Percentiles rank a stretch among this genome's conserved stretches.
These are phyloP conservation scores for Macaria notata DNA, from an alignment of 2,888 invertebrate genomes.

Conservation along the genomic window DNA sequence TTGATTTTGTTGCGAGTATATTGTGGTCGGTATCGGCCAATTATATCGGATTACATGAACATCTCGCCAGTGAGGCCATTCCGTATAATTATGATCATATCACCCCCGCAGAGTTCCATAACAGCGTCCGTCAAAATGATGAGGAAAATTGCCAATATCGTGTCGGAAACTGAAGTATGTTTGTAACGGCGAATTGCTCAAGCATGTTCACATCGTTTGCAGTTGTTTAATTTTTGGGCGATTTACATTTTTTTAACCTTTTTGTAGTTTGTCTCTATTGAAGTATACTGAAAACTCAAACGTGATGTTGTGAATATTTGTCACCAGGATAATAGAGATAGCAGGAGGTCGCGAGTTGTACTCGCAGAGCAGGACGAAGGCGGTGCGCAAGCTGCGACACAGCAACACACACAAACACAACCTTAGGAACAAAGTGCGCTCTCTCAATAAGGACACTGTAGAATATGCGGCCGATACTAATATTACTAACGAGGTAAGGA, in stretches of 20 bases:
- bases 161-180: neutral
- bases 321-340: constrained; percentile 81
- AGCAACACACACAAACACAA: constrained; percentile 77
- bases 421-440: constrained; percentile 71
- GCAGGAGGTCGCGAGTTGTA: constrained; percentile 93
- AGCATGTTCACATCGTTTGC: too few species aligned
- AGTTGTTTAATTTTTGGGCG: too few species aligned
- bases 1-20: constrained; percentile 16
- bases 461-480: constrained; percentile 66
- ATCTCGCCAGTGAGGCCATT: constrained; percentile 20
- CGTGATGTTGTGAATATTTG: constrained; percentile 7
- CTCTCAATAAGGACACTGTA: constrained; percentile 62
- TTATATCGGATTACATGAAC: constrained; percentile 27
- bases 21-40: constrained; percentile 22
- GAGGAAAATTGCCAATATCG: neutral
- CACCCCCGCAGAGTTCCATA: constrained; percentile 9
- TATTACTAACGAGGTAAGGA: constrained; percentile 64
- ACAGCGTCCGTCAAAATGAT: constrained; percentile 2
- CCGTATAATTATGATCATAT: constrained; percentile 19
- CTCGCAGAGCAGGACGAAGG: constrained; percentile 91
- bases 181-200: too few species aligned
- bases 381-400: constrained; percentile 86
- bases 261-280: neutral
- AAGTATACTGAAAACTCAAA: neutral
- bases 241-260: too few species aligned